Conservation (phyloP, 2,797 vertebrate species). For the Platyrinchus mystaceus region DNA sequence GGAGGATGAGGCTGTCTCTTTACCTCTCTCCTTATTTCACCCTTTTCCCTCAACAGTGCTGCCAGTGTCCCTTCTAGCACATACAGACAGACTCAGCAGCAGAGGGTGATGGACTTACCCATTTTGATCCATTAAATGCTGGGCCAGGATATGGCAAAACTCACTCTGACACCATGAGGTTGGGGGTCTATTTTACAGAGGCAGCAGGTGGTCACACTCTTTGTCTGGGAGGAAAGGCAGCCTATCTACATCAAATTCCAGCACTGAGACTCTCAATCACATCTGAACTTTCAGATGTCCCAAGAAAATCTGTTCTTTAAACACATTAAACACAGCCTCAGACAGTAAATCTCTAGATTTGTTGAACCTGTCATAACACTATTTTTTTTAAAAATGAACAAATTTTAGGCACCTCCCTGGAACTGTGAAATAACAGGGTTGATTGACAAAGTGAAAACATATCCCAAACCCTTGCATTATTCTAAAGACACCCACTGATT, state of each 20-base stretch:
- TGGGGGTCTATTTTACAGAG: conserved; percentile 23
- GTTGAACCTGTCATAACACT: neutral
- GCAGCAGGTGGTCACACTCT: neutral
- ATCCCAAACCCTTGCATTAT: neutral
- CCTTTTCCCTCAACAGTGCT: neutral
- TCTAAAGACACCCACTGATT: neutral
- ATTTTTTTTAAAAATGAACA: neutral
- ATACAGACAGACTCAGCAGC: neutral
- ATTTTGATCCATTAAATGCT: conserved; percentile 2
- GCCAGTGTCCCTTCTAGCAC: neutral
- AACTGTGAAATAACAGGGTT: neutral
- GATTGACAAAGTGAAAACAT: neutral
- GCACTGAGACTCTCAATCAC: neutral
- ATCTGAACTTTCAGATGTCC: neutral
- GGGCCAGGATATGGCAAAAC: conserved; percentile 1
- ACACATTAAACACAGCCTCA: neutral
- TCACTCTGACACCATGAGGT: conserved; percentile 16
- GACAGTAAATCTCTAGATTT: neutral
- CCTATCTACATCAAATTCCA: conserved; percentile 32
- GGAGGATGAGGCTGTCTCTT: neutral
- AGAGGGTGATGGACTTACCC: neutral
- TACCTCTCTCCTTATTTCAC: neutral
- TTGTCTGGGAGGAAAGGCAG: conserved; percentile 30
- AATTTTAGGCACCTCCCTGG: neutral
- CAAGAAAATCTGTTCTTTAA: neutral